phyloP scores from a whole-genome alignment of 2,888 invertebrate genomes.

The Scaptomyza reducta region DNA sequence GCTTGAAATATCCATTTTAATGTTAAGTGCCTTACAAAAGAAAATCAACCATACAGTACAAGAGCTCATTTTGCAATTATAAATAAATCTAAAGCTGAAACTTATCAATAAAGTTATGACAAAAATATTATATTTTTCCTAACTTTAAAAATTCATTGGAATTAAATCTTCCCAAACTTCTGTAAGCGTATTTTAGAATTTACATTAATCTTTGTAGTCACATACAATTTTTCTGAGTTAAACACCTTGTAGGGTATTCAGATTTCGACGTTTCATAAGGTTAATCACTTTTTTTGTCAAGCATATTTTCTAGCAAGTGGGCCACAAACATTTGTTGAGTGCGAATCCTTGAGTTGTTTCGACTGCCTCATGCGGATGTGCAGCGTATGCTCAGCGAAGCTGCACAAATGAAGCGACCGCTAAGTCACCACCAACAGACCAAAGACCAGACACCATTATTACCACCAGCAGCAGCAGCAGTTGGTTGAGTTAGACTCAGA shows the following conservation, averaged over 20 bases:
- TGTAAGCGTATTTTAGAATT: too few relatives aligned
- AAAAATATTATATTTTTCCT: too few relatives aligned
- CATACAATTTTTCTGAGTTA: too few relatives aligned
- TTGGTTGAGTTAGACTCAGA: slow-evolving; percentile 36
- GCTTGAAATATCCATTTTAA: too few relatives aligned
- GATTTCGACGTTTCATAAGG: slow-evolving; percentile 5
- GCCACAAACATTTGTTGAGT: slow-evolving; percentile 57
- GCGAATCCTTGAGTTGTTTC: slow-evolving; percentile 33
- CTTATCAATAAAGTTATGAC: too few relatives aligned
- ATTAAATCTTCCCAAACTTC: too few relatives aligned
- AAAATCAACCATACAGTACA: too few relatives aligned
- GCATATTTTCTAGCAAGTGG: slow-evolving; percentile 64
- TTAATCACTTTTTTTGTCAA: slow-evolving; percentile 27
- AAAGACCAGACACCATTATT: slow-evolving; percentile 49
- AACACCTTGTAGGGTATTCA: slow-evolving; percentile 21
- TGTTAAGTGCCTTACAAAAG: too few relatives aligned
- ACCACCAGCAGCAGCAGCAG: slow-evolving; percentile 43
- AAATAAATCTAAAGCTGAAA: too few relatives aligned
- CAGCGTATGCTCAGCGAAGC: slow-evolving; percentile 82
- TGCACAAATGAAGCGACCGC: slow-evolving; percentile 82
- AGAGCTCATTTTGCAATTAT: too few relatives aligned
- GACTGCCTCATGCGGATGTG: slow-evolving; percentile 59
- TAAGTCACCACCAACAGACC: slow-evolving; percentile 75
- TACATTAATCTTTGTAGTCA: too few relatives aligned
- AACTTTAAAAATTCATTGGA: too few relatives aligned